These are phyloP conservation scores for Crotalus horridus DNA, from an alignment of 2,113 vertebrate genomes.

Conservation along the genomic window DNA sequence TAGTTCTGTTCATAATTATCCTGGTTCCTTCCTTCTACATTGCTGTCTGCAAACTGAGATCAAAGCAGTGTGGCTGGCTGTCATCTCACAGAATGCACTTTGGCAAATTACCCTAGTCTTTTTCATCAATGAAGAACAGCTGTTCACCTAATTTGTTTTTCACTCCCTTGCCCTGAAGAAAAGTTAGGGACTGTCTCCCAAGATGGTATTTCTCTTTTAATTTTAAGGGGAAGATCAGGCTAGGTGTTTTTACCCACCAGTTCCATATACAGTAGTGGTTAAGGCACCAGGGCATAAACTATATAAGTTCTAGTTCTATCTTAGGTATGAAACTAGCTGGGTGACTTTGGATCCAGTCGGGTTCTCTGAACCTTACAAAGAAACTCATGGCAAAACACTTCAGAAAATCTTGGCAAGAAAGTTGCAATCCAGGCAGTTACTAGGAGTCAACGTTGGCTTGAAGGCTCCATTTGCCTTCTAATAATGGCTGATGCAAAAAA, in stretches of 20 bases:
- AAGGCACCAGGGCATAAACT: not conserved
- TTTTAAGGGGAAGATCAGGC: not conserved
- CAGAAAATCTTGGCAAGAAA: not conserved
- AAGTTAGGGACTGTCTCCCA: not conserved
- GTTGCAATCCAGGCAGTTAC: not conserved
- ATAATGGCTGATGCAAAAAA: not conserved
- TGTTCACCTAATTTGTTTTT: not conserved
- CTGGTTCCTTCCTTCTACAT: not conserved
- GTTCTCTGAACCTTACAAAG: not conserved
- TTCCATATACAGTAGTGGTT: not conserved
- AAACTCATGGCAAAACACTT: not conserved
- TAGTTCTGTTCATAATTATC: not conserved
- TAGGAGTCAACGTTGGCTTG: not conserved
- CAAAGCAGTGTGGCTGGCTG: not conserved
- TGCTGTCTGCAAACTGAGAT: not conserved
- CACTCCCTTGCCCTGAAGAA: not conserved
- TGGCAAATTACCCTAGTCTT: not conserved
- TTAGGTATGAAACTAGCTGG: not conserved
- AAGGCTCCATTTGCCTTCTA: not conserved
- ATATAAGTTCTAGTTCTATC: not conserved
- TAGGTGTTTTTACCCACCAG: not conserved
- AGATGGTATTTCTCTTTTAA: not conserved
- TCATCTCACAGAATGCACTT: not conserved
- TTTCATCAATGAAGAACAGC: not conserved
- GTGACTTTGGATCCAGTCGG: not conserved